phyloP scores from a whole-genome alignment of 92 coral and sea anemone genomes.

The Porites rus region DNA sequence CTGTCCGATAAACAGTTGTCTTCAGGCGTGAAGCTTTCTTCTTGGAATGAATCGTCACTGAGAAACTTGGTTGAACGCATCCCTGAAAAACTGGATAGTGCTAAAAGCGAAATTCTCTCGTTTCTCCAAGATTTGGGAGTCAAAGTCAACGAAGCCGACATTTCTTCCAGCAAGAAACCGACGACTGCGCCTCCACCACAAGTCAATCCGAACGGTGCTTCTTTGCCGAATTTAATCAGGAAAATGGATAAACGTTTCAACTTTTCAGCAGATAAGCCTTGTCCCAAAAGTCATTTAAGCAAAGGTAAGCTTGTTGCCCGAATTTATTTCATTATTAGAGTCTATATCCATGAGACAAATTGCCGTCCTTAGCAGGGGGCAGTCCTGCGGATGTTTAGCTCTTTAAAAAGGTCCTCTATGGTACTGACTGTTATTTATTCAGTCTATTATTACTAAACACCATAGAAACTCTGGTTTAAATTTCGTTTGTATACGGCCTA shows the following conservation, averaged over 20 bases:
- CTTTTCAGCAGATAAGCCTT: neutral
- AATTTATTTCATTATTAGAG: neutral
- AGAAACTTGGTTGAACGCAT: neutral
- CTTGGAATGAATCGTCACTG: neutral
- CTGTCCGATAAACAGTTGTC: neutral
- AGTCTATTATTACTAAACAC: too few relatives aligned
- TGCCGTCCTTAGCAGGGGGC: too few relatives aligned
- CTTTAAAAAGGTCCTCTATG: too few relatives aligned
- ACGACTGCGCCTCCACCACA: neutral
- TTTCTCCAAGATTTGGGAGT: conserved; percentile 57
- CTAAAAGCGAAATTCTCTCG: conserved; percentile 26
- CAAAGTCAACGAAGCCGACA: neutral
- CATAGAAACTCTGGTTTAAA: too few relatives aligned
- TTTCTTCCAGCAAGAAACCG: neutral
- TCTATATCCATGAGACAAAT: too few relatives aligned
- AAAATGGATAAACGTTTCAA: neutral
- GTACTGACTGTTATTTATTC: too few relatives aligned
- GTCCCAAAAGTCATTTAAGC: conserved; percentile 26
- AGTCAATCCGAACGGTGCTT: conserved; percentile 8
- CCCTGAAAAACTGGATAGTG: neutral
- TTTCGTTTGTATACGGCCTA: too few relatives aligned
- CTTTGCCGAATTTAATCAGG: conserved; percentile 12
- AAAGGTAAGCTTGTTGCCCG: conserved; percentile 8
- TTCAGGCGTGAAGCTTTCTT: neutral
- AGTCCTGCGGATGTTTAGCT: too few relatives aligned